phyloP scores from a whole-genome alignment of 2,888 invertebrate genomes.

The Heliconius sara region DNA sequence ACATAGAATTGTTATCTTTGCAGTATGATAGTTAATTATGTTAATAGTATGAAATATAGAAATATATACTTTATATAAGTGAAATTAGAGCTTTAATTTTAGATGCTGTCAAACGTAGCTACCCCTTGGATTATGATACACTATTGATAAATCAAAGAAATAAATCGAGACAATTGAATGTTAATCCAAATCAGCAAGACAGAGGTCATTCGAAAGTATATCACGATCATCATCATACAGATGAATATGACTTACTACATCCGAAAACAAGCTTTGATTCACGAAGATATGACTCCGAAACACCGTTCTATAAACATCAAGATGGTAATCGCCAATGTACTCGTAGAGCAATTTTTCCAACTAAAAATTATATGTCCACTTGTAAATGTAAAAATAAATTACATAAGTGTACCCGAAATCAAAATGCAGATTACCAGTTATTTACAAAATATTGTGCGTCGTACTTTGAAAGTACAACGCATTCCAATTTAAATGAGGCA shows the following conservation, averaged over 20 bases:
- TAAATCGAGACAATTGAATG: slow-evolving; percentile 52
- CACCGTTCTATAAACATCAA: slow-evolving; percentile 48
- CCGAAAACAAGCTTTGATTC: slow-evolving; percentile 52
- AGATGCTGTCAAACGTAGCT: slow-evolving; percentile 58
- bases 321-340: slow-evolving; percentile 59
- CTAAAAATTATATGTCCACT: slow-evolving; percentile 7
- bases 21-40: background rate
- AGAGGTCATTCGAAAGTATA: slow-evolving; percentile 65
- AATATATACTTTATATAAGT: too few relatives aligned
- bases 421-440: slow-evolving; percentile 47
- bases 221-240: slow-evolving; percentile 57
- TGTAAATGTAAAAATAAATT: slow-evolving; percentile 43
- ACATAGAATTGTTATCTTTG: background rate
- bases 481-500: slow-evolving; percentile 40
- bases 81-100: slow-evolving; percentile 53
- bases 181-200: slow-evolving; percentile 56
- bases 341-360: slow-evolving; percentile 49
- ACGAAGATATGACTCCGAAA: slow-evolving; percentile 56
- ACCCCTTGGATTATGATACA: slow-evolving; percentile 48
- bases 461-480: slow-evolving; percentile 36
- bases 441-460: slow-evolving; percentile 42
- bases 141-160: slow-evolving; percentile 54
- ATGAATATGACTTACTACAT: slow-evolving; percentile 48
- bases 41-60: background rate
- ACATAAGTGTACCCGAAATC: slow-evolving; percentile 56